Percentiles rank a stretch among this genome's conserved stretches.
These are phyloP conservation scores for Pangasius sanitwongsei DNA, from an alignment of 2,797 vertebrate genomes.

Conservation along the genomic window DNA sequence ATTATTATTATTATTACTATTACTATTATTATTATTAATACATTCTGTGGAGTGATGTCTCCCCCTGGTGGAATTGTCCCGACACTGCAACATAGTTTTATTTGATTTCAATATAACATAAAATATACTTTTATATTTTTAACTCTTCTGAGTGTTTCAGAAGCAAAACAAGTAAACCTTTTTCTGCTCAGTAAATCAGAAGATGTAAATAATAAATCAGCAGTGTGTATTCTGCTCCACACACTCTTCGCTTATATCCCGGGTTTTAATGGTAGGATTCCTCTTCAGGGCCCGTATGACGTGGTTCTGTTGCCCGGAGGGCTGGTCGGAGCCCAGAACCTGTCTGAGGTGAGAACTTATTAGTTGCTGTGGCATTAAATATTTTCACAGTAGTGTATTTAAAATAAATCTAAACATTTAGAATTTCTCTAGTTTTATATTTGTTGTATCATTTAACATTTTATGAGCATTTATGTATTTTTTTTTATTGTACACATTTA, in stretches of 20 bases:
- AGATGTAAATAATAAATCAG: not conserved
- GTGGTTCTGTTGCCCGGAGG: slow-evolving; percentile 94
- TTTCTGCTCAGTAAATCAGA: not conserved
- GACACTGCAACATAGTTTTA: not conserved
- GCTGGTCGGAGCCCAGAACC: slow-evolving; percentile 89
- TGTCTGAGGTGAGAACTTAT: slow-evolving; percentile 83
- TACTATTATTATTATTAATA: not conserved
- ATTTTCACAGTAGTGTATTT: not conserved
- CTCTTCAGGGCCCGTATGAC: slow-evolving; percentile 88
- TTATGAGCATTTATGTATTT: not conserved
- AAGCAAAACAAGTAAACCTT: not conserved
- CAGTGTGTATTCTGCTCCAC: not conserved
- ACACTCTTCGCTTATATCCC: not conserved
- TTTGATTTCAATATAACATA: not conserved
- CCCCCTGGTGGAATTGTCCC: slow-evolving; percentile 20
- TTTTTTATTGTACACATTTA: not conserved
- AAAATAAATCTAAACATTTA: not conserved
- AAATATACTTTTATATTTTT: not conserved
- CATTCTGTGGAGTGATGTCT: not conserved
- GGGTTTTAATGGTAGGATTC: slow-evolving; percentile 10
- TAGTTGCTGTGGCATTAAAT: not conserved
- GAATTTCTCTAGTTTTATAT: not conserved
- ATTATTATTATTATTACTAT: not conserved
- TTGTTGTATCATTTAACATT: not conserved
- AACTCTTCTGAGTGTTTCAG: not conserved